Conservation (phyloP, 2,113 vertebrate genomes). For the Stictonetta naevosa region DNA sequence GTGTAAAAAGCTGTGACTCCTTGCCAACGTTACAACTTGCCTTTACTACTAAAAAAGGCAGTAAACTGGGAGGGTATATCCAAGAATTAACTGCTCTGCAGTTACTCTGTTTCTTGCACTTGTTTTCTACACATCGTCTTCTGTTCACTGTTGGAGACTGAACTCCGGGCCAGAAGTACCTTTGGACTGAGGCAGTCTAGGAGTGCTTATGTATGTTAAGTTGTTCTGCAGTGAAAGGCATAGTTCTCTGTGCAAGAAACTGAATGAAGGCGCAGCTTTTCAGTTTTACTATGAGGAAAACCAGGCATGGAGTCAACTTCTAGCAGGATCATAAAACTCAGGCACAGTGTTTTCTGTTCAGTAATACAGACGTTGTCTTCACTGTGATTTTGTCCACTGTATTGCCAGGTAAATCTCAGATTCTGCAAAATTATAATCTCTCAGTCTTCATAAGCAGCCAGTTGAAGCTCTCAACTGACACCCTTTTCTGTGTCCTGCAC, state of each 20-base stretch:
- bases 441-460: background rate
- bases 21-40: slow-evolving; percentile 48
- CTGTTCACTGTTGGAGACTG: background rate
- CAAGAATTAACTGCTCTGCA: background rate
- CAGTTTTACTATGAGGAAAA: background rate
- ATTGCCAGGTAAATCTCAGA: background rate
- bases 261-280: background rate
- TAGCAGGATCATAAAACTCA: background rate
- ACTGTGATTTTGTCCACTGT: background rate
- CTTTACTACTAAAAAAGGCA: slow-evolving; percentile 70
- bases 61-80: slow-evolving; percentile 34
- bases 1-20: slow-evolving; percentile 33
- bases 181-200: background rate
- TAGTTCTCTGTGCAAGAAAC: background rate
- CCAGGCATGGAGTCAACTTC: background rate
- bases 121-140: background rate
- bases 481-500: background rate
- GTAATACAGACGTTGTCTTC: background rate
- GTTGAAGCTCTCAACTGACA: background rate
- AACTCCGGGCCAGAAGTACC: background rate
- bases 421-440: background rate
- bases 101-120: slow-evolving; percentile 6
- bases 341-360: background rate
- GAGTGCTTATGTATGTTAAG: background rate
- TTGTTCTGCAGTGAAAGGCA: background rate